Evolutionary conservation across 37 sponge, comb jelly and placozoan species (phyloP).

Genomic region (Chondrilla cf. caribensis): DNA sequence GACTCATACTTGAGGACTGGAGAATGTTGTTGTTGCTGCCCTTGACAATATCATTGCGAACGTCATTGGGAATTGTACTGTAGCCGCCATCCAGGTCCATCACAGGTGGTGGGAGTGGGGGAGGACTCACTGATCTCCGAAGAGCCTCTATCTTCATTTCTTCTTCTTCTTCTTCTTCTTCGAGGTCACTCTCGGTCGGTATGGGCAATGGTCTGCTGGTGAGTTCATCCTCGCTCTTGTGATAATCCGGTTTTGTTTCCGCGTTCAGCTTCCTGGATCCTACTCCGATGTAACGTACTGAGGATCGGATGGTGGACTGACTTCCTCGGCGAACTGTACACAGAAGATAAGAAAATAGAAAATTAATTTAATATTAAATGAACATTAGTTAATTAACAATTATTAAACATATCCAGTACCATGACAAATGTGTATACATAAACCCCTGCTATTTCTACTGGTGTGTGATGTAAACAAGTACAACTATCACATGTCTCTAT

Average conservation of each 20-base stretch:
- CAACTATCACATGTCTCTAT: too few relatives aligned
- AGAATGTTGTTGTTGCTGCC: too few relatives aligned
- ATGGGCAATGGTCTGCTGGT: constrained; percentile 10
- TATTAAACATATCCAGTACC: not conserved
- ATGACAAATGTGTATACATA: not conserved
- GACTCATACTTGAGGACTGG: not conserved
- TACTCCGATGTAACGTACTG: constrained; percentile 10
- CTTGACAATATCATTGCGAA: not conserved
- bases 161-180: constrained; percentile 18
- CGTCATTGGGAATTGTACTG: not conserved
- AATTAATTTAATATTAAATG: not conserved
- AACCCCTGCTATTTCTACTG: too few relatives aligned
- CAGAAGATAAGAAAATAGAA: too few relatives aligned
- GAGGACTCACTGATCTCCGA: not conserved
- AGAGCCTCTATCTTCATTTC: not conserved
- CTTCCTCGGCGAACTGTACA: not conserved
- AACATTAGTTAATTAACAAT: too few relatives aligned
- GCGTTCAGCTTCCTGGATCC: not conserved
- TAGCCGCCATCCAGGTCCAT: not conserved
- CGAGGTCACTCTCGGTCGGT: constrained; percentile 21
- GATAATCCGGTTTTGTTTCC: not conserved
- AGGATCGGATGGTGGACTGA: not conserved
- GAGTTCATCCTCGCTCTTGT: constrained; percentile 14
- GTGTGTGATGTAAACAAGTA: too few relatives aligned
- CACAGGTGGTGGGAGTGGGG: too few relatives aligned